Conservation (phyloP, 2,113 vertebrate species). For the Tiliqua scincoides region DNA sequence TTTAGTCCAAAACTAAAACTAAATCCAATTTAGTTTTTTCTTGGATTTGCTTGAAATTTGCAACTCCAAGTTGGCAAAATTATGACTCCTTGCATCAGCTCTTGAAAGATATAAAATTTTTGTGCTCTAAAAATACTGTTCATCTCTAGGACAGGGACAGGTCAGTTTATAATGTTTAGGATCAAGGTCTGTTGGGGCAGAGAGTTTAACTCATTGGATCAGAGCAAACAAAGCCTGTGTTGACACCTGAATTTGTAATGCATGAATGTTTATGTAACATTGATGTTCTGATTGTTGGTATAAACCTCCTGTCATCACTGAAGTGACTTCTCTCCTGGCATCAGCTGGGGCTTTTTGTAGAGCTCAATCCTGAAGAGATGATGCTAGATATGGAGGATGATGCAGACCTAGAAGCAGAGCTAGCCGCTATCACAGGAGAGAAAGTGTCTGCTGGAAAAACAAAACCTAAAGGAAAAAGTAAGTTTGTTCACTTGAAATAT, state of each 20-base stretch:
- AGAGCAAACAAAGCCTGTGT: not conserved
- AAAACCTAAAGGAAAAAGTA: slow-evolving; percentile 81
- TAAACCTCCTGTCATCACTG: slow-evolving; percentile 24
- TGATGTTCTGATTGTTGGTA: not conserved
- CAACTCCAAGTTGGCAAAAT: not conserved
- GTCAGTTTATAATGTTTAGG: not conserved
- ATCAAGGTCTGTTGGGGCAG: not conserved
- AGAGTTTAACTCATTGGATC: not conserved
- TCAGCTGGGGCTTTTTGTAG: slow-evolving; percentile 92
- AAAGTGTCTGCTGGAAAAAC: slow-evolving; percentile 68
- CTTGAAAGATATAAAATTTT: not conserved
- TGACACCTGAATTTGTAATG: not conserved
- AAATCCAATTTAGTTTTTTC: not conserved
- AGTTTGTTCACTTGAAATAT: slow-evolving; percentile 56
- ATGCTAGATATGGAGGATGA: slow-evolving; percentile 81
- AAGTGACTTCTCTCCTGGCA: slow-evolving; percentile 22
- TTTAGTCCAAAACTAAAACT: not conserved
- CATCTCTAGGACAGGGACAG: not conserved
- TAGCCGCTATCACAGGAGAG: slow-evolving; percentile 87
- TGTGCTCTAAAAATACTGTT: not conserved
- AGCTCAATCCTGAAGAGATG: slow-evolving; percentile 87
- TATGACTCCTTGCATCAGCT: not conserved
- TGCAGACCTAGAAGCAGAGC: slow-evolving; percentile 90
- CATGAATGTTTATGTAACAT: not conserved
- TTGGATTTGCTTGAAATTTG: too few relatives aligned